Evolutionary conservation across 2,797 vertebrate genomes (phyloP).

Genomic region (Pteronotus mesoamericanus): DNA sequence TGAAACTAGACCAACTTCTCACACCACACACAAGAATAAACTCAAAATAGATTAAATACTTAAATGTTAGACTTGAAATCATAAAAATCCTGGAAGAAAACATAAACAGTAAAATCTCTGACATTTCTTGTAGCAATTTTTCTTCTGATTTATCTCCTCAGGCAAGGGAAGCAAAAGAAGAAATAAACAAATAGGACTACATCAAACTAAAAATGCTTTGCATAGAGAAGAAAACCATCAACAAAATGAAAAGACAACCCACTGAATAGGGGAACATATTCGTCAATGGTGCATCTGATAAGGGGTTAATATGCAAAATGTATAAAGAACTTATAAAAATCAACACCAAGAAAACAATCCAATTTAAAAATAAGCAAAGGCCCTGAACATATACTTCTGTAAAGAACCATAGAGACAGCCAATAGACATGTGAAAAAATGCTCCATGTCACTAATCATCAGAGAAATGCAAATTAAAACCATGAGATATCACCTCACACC

Average conservation of each 20-base stretch:
- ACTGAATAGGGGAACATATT: background rate
- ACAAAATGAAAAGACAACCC: background rate
- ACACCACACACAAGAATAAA: background rate
- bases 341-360: background rate
- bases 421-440: background rate
- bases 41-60: background rate
- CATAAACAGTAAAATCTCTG: background rate
- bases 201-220: background rate
- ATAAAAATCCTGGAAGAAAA: background rate
- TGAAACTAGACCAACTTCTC: background rate
- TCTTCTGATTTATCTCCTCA: background rate
- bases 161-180: background rate
- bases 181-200: background rate
- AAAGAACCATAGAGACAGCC: background rate
- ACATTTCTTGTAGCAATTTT: background rate
- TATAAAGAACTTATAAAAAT: background rate
- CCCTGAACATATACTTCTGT: background rate
- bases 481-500: background rate
- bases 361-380: background rate
- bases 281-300: too few species aligned
- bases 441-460: background rate
- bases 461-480: background rate
- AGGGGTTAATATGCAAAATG: background rate
- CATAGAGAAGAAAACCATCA: background rate
- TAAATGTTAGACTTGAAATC: background rate